A percentile compares a stretch with the other conserved stretches of the same genome.
Evolutionary conservation across 2,797 vertebrate species (phyloP).

Genomic region (Acipenser oxyrinchus): DNA sequence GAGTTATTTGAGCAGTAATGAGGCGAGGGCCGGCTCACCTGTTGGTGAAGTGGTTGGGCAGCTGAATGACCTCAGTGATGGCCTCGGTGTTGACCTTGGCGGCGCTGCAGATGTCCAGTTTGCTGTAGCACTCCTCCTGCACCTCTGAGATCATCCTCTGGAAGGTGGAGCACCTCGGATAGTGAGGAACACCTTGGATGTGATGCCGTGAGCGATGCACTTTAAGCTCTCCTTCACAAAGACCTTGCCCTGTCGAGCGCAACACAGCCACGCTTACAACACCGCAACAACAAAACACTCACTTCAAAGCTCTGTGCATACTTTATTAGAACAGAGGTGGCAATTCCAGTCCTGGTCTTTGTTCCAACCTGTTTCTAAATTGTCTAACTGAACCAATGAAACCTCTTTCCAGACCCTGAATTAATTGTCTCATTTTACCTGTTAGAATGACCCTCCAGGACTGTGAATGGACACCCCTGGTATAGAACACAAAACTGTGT

Average conservation of each 20-base stretch:
- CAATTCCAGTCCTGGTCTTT: no score
- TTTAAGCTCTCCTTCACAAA: conserved; percentile 98
- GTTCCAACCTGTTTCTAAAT: no score
- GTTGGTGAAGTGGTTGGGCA: conserved; percentile 87
- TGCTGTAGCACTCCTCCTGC: conserved; percentile 94
- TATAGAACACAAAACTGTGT: no score
- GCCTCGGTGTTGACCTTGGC: conserved; percentile 83
- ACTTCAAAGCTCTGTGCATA: no score
- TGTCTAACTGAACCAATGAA: no score
- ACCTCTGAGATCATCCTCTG: conserved; percentile 96
- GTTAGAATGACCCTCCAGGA: no score
- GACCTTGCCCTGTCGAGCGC: conserved; percentile 79
- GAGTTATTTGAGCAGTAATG: neutral
- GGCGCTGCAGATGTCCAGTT: conserved; percentile 82
- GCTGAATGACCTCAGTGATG: conserved; percentile 88
- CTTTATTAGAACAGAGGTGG: no score
- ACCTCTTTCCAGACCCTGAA: neutral
- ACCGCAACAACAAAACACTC: neutral
- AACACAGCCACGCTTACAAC: neutral
- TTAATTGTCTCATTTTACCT: neutral
- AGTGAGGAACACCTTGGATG: conserved; percentile 87
- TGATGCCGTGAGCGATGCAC: conserved; percentile 90
- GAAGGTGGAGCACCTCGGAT: conserved; percentile 92
- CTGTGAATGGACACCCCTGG: no score
- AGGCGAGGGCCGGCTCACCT: conserved; percentile 51